Evolutionary conservation across 2,888 invertebrate genomes (phyloP).

Genomic region (Acanthoscelides obtectus): DNA sequence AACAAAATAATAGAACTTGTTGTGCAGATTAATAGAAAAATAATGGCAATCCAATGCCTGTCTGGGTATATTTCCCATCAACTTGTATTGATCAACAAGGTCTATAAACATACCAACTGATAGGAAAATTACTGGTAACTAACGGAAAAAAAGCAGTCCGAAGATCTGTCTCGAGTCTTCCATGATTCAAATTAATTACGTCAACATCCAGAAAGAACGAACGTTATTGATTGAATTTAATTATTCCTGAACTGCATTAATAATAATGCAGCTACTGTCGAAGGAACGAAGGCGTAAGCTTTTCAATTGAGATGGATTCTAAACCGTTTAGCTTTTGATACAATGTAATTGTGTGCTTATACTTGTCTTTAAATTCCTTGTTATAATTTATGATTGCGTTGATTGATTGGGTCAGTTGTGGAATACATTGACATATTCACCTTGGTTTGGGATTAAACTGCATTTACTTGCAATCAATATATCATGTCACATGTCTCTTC

Average conservation of each 20-base stretch:
- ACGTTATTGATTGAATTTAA: neutral
- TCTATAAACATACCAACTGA: neutral
- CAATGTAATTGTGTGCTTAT: neutral
- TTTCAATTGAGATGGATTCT: neutral
- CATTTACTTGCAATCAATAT: no score
- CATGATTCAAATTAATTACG: neutral
- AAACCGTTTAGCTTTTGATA: neutral
- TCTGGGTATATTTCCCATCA: neutral
- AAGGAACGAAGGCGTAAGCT: neutral
- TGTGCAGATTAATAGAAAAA: no score
- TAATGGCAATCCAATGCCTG: no score
- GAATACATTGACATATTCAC: no score
- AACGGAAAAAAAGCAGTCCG: neutral
- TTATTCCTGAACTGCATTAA: neutral
- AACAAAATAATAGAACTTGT: no score
- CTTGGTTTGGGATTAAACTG: no score
- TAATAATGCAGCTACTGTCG: neutral
- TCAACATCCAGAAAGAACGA: neutral
- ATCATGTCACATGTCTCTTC: no score
- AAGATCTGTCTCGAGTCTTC: neutral
- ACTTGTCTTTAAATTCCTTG: neutral
- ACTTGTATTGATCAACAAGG: neutral
- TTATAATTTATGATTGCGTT: neutral
- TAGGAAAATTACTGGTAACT: neutral
- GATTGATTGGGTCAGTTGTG: neutral